phyloP scores from a whole-genome alignment of 2,888 invertebrate species.

The Mellilla xanthometata region DNA sequence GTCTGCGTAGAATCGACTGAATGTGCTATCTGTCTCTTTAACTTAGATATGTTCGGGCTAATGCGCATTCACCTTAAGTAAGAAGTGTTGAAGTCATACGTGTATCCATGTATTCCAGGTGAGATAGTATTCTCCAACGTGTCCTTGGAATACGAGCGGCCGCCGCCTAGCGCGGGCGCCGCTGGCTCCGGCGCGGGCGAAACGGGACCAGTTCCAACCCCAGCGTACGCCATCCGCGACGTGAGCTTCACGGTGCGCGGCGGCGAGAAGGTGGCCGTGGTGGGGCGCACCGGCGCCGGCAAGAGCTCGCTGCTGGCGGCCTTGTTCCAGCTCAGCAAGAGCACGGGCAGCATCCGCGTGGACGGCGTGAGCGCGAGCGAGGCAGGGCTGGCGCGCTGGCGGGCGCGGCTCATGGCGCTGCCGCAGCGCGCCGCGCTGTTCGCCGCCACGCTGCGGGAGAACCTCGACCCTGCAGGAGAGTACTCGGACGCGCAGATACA shows the following conservation, averaged over 20 bases:
- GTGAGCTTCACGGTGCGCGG: slow-evolving; percentile 81
- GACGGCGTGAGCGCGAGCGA: slow-evolving; percentile 64
- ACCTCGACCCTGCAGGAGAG: slow-evolving; percentile 89
- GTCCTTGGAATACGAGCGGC: slow-evolving; percentile 66
- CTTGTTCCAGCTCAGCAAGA: slow-evolving; percentile 84
- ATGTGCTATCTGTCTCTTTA: too few species aligned
- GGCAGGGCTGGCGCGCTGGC: slow-evolving; percentile 79
- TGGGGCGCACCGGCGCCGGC: slow-evolving; percentile 93
- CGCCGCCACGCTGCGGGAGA: slow-evolving; percentile 88
- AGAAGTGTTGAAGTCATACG: too few species aligned
- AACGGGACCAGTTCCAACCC: slow-evolving; percentile 3
- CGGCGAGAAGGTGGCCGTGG: slow-evolving; percentile 88
- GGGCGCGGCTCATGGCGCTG: slow-evolving; percentile 82
- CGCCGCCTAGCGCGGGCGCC: slow-evolving; percentile 46
- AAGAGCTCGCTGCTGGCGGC: slow-evolving; percentile 90
- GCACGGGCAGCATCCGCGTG: slow-evolving; percentile 66
- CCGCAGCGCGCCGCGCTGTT: slow-evolving; percentile 89
- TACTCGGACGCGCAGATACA: slow-evolving; percentile 86
- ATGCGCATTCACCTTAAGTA: too few species aligned
- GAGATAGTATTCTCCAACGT: slow-evolving; percentile 71
- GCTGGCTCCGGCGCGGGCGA: slow-evolving; percentile 14
- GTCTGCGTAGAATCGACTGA: too few species aligned
- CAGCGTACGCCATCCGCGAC: slow-evolving; percentile 53
- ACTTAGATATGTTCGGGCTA: too few species aligned
- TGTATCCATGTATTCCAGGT: too few species aligned